These are phyloP conservation scores for Anarsia innoxiella DNA, from an alignment of 2,888 invertebrate genomes.

Conservation along the genomic window DNA sequence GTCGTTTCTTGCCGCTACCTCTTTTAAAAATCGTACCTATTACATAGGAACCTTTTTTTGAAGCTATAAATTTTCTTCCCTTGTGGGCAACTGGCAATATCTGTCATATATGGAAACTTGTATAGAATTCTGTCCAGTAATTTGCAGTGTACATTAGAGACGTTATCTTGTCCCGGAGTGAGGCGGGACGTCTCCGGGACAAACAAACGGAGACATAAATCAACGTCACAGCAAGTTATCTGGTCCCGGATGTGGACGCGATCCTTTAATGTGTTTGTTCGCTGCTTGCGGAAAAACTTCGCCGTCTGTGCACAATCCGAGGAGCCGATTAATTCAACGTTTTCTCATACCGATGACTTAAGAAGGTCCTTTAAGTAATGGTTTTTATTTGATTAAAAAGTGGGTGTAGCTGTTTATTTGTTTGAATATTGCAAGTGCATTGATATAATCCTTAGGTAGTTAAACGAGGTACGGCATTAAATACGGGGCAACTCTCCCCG, in stretches of 20 bases:
- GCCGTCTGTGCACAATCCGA: conserved; percentile 32
- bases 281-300: conserved; percentile 35
- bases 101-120: too few relatives aligned
- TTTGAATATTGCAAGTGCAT: too few relatives aligned
- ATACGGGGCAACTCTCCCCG: conserved; percentile 47
- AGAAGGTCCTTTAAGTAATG: too few relatives aligned
- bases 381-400: too few relatives aligned
- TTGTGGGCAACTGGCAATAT: too few relatives aligned
- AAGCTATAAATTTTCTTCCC: too few relatives aligned
- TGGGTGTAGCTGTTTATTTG: too few relatives aligned
- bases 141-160: conserved; percentile 58
- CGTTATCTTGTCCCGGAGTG: conserved; percentile 48
- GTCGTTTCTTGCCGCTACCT: too few relatives aligned
- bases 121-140: conserved; percentile 53
- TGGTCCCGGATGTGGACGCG: conserved; percentile 44
- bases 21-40: too few relatives aligned
- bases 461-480: conserved; percentile 43
- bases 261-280: conserved; percentile 65
- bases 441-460: conserved; percentile 43
- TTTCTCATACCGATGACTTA: too few relatives aligned
- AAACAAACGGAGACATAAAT: conserved; percentile 71
- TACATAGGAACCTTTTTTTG: too few relatives aligned
- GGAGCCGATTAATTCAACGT: conserved; percentile 7
- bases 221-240: conserved; percentile 69
- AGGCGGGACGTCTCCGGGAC: conserved; percentile 32